A percentile compares a stretch with the other conserved stretches of the same genome.
Conservation (phyloP, 2,888 invertebrate genomes). For the Graphium colonna region DNA sequence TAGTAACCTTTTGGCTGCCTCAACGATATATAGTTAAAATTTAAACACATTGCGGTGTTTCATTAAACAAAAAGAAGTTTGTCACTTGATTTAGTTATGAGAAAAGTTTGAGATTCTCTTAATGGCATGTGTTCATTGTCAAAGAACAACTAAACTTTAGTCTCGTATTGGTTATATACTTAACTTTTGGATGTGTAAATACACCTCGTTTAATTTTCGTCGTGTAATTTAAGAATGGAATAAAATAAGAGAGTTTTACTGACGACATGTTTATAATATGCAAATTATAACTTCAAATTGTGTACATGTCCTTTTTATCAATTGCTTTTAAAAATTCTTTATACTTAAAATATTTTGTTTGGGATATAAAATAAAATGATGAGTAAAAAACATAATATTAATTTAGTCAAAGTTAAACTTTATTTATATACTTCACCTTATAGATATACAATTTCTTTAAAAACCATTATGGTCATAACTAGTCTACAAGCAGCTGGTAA, state of each 20-base stretch:
- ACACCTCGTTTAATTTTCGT: neutral
- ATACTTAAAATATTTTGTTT: neutral
- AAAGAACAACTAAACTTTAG: slow-evolving; percentile 16
- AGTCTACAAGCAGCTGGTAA: too few relatives aligned
- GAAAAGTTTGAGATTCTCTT: slow-evolving; percentile 15
- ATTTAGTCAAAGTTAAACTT: too few relatives aligned
- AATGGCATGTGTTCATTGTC: slow-evolving; percentile 7
- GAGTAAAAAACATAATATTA: neutral
- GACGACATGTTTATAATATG: too few relatives aligned
- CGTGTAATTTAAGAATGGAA: neutral
- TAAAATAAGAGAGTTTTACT: neutral
- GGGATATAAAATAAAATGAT: neutral
- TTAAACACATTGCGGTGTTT: neutral
- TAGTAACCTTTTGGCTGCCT: too few relatives aligned
- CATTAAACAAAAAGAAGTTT: slow-evolving; percentile 11
- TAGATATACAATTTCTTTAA: too few relatives aligned
- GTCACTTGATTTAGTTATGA: slow-evolving; percentile 12
- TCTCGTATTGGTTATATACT: slow-evolving; percentile 3
- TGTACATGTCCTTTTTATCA: too few relatives aligned
- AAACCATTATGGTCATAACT: too few relatives aligned
- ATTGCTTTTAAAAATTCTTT: too few relatives aligned
- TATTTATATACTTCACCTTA: too few relatives aligned
- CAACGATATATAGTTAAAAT: too few relatives aligned
- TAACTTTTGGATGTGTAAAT: slow-evolving; percentile 12
- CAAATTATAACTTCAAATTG: too few relatives aligned